Base-by-base conservation (phyloP, 2,797 vertebrate genomes). In the Chelon auratus region DNA sequence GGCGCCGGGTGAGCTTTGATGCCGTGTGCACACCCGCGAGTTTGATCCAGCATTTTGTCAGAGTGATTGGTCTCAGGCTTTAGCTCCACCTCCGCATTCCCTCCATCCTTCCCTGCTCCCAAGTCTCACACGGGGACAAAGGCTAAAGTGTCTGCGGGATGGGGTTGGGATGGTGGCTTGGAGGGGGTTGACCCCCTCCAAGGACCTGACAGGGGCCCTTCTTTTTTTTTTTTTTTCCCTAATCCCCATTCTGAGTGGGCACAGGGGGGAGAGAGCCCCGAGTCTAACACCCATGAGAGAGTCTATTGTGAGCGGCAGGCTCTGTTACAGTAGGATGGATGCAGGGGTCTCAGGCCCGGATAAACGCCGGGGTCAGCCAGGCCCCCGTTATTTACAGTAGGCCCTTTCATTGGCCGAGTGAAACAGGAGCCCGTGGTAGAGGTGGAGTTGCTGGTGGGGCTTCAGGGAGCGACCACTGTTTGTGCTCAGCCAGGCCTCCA, bases 401-500 rank as follows among this genome's bases (percentile, higher is more conserved):
- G 87, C 81, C 84, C 95, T 96, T 96, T 96, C 95, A 95, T 91
- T 87, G 93, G 92, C 89, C 64, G 62, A 80, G 89, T 93, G 95
- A 95, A 95, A 95, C 85, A 81, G 93, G 94, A 95, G 92, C 92
- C 90, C 61, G 26, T 3, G 54, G 71, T 59, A 53, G 85, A 74
- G 67, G 82, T 70, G 72, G 85, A 65, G 81, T 80, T 65, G 81
- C 77, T 36, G 68, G 81, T 42, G 40, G 76, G 92, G 89, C 90
- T 88, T 90, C 81, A 84, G 91, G 93, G 92, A 92, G 94, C 92
- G 89, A 87, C 87, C 87, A 94, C 93, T 97, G 95, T 96, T 95
- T 95, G 94, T 96, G 95, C 92, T 95, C 95, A 95, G 93, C 94
- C 95, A 96, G 96, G 96, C 95, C 95, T 94, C 91, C 86, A 85